Conservation (phyloP, 1,140 invertebrate species). For the Drosophila micromelanica region DNA sequence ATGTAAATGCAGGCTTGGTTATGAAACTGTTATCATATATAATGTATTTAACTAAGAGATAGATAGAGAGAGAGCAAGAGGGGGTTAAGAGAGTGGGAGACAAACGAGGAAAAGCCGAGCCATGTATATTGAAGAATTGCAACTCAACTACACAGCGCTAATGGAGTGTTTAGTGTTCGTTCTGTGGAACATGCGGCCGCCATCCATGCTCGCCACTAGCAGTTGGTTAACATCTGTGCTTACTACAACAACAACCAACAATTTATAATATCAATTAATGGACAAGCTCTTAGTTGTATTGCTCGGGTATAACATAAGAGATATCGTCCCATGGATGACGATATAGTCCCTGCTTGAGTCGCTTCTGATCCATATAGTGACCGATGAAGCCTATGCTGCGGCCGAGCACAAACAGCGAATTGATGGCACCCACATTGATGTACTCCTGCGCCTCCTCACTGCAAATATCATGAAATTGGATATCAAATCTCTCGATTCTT, state of each 20-base stretch:
- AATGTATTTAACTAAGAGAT: constrained; percentile 54
- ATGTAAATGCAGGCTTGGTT: constrained; percentile 67
- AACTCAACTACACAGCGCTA: constrained; percentile 59
- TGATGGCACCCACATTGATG: constrained; percentile 98
- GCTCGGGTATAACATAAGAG: constrained; percentile 93
- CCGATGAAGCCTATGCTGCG: constrained; percentile 99
- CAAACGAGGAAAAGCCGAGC: constrained; percentile 30
- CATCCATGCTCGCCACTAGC: constrained; percentile 61
- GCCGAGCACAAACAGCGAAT: constrained; percentile 99
- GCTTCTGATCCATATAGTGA: constrained; percentile 99
- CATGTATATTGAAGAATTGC: constrained; percentile 17
- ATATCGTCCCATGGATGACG: constrained; percentile 99
- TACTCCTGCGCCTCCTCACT: constrained; percentile 99
- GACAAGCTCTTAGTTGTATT: constrained; percentile 78
- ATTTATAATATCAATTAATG: constrained; percentile 67
- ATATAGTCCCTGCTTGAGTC: constrained; percentile 99
- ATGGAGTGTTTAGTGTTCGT: constrained; percentile 55
- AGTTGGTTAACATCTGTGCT: constrained; percentile 69
- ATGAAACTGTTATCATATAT: constrained; percentile 41
- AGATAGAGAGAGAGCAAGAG: constrained; percentile 14
- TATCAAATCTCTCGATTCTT: background rate
- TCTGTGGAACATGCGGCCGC: constrained; percentile 33
- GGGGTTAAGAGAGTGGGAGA: constrained; percentile 18
- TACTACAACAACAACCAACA: constrained; percentile 81
- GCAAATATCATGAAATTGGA: constrained; percentile 46